Evolutionary conservation across 2,113 vertebrate species (phyloP).

Genomic region (Dolichotis patagonum): DNA sequence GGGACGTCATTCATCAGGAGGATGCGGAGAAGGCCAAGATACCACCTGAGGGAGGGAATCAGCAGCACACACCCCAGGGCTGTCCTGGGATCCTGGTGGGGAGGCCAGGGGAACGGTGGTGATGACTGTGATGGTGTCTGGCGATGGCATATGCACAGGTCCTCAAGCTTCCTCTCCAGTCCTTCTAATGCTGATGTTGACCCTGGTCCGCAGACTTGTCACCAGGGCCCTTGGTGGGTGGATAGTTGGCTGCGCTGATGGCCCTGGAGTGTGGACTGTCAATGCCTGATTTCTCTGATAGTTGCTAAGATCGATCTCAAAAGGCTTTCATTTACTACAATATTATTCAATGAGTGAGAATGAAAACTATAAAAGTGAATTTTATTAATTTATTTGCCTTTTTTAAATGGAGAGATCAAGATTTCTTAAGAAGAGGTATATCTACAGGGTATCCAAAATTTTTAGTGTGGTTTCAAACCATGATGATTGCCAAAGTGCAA

Average conservation of each 20-base stretch:
- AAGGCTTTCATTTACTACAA: not conserved
- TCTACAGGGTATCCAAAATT: not conserved
- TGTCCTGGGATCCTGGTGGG: not conserved
- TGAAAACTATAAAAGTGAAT: not conserved
- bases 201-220: not conserved
- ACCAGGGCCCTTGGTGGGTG: not conserved
- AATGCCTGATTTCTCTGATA: not conserved
- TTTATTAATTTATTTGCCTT: not conserved
- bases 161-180: not conserved
- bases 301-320: not conserved
- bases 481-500: not conserved
- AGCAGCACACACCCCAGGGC: fast-evolving
- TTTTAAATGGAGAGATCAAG: not conserved
- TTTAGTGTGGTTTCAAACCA: not conserved
- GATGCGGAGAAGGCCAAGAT: not conserved
- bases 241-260: not conserved
- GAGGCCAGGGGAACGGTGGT: too few species aligned
- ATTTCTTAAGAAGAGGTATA: not conserved
- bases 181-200: not conserved
- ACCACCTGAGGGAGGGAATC: not conserved
- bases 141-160: not conserved
- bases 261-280: not conserved
- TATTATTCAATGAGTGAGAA: not conserved
- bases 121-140: fast-evolving
- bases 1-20: not conserved